Evolutionary conservation across 2,888 invertebrate species (phyloP).

Genomic region (Cylloceria caligata): DNA sequence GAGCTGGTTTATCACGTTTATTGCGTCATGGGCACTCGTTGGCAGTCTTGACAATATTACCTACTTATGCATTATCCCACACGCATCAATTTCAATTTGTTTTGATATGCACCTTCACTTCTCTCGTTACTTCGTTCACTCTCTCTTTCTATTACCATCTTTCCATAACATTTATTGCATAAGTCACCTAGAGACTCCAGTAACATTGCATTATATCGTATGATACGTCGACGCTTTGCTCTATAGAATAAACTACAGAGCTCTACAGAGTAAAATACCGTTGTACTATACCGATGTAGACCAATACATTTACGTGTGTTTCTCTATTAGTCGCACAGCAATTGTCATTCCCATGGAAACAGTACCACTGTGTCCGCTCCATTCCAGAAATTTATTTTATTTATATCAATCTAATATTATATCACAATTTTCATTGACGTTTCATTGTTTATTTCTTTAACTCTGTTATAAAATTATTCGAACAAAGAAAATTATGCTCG

Average conservation of each 20-base stretch:
- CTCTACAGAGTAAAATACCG: neutral
- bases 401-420: constrained; percentile 25
- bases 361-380: neutral
- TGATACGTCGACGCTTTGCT: neutral
- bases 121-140: neutral
- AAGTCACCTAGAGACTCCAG: neutral
- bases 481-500: constrained; percentile 11
- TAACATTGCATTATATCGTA: constrained; percentile 6
- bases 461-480: neutral
- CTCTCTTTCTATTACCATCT: constrained; percentile 2
- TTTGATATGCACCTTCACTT: constrained; percentile 26
- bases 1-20: constrained; percentile 50
- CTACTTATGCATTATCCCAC: constrained; percentile 44
- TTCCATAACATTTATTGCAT: constrained; percentile 31
- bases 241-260: neutral
- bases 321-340: constrained; percentile 28
- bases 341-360: constrained; percentile 33
- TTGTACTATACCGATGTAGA: neutral
- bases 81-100: constrained; percentile 49
- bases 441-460: constrained; percentile 2
- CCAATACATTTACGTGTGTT: constrained; percentile 1
- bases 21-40: constrained; percentile 14
- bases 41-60: constrained; percentile 48
- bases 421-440: neutral
- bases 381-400: constrained; percentile 21